Percentiles rank a stretch among this genome's conserved stretches.
phyloP scores from a whole-genome alignment of 2,888 invertebrate genomes.

The Drosophila cognata region DNA sequence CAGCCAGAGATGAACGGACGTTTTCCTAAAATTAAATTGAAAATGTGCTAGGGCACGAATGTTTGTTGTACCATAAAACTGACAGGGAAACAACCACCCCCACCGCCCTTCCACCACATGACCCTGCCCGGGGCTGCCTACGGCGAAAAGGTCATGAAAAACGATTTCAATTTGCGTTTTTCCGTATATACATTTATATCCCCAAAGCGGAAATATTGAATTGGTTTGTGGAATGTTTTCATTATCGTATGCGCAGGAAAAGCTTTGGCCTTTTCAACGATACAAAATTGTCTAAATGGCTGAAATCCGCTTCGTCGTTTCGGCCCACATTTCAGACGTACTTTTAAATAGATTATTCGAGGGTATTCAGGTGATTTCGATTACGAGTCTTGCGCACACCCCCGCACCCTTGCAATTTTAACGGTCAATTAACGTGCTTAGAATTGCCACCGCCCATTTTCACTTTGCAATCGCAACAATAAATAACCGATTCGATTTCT shows the following conservation, averaged over 20 bases:
- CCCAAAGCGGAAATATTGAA: slow-evolving; percentile 73
- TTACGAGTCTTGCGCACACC: slow-evolving; percentile 16
- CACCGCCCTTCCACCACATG: neutral
- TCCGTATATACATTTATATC: slow-evolving; percentile 19
- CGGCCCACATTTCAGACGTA: slow-evolving; percentile 29
- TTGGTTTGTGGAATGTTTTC: slow-evolving; percentile 78
- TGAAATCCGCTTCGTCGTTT: neutral
- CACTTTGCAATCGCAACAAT: slow-evolving; percentile 7
- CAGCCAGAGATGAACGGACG: slow-evolving; percentile 26
- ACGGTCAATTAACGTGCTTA: slow-evolving; percentile 45
- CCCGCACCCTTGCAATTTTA: neutral
- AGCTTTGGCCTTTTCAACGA: slow-evolving; percentile 37
- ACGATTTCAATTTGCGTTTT: slow-evolving; percentile 57
- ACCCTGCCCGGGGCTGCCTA: neutral
- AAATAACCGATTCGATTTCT: too few species aligned
- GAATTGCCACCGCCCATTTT: slow-evolving; percentile 22
- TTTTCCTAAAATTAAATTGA: slow-evolving; percentile 64
- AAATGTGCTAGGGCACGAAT: slow-evolving; percentile 27
- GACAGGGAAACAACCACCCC: neutral
- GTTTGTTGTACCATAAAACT: slow-evolving; percentile 34
- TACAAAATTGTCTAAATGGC: slow-evolving; percentile 40
- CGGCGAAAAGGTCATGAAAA: slow-evolving; percentile 40
- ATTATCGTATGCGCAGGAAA: slow-evolving; percentile 53
- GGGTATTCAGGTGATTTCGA: slow-evolving; percentile 57
- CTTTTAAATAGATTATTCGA: slow-evolving; percentile 61